phyloP scores from a whole-genome alignment of 2,113 vertebrate species.

The Microcebus jonahi region DNA sequence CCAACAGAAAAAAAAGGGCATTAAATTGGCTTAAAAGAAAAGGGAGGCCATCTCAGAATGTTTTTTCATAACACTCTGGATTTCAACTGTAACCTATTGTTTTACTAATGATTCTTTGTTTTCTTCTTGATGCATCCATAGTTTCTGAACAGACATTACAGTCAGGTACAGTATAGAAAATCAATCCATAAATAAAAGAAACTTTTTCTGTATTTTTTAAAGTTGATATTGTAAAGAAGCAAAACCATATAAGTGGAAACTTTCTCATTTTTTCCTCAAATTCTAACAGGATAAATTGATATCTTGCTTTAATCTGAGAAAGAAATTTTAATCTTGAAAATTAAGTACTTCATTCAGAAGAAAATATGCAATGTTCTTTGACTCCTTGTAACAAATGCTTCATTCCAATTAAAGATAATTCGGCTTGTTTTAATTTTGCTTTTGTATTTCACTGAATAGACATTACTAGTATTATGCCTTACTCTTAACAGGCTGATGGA shows the following conservation, averaged over 20 bases:
- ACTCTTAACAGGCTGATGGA: neutral
- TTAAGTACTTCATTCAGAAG: conserved; percentile 1
- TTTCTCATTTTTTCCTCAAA: conserved; percentile 22
- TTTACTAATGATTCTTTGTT: conserved; percentile 85
- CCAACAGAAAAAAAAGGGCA: neutral
- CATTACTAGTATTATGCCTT: neutral
- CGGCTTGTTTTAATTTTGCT: neutral
- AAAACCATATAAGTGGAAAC: neutral
- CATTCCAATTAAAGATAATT: neutral
- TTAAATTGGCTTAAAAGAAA: neutral
- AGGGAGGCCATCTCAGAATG: neutral
- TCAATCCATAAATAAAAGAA: conserved; percentile 60
- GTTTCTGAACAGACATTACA: conserved; percentile 98
- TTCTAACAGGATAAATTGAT: neutral
- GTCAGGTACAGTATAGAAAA: conserved; percentile 96
- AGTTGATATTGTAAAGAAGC: conserved; percentile 42
- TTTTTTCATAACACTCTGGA: neutral
- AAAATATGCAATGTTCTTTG: neutral
- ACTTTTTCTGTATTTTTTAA: conserved; percentile 65
- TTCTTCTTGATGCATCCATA: conserved; percentile 89
- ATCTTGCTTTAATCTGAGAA: conserved; percentile 50
- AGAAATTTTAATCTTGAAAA: conserved; percentile 26
- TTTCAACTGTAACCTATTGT: conserved; percentile 62
- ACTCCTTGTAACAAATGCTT: conserved; percentile 14
- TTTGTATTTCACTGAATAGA: neutral